Evolutionary conservation across 2,797 vertebrate genomes (phyloP), one percentile per base, ranked within the genome.

Genomic region (Urosaurus nigricauda): DNA sequence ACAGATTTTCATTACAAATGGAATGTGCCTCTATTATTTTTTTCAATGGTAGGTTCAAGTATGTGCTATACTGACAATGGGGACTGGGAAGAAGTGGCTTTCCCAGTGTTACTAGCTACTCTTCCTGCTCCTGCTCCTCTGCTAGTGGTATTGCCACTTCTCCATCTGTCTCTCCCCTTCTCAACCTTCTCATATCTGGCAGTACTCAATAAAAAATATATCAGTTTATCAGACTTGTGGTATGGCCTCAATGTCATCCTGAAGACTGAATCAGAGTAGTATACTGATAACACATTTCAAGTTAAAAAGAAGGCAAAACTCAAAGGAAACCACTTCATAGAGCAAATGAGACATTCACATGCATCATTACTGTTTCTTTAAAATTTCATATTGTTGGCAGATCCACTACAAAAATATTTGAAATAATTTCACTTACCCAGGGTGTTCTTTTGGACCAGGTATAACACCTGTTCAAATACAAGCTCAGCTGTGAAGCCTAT

Each of bases 331-430:
- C 29, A 24, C 12, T 35, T 16, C 70, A 47, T 21, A 79, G 84
- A 60, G 56, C 60, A 37, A 17, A 29, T 71, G 84, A n/a, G 0
- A 1, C 78, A 53, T 56, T 74, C 43, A 29, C 29, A 26, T 68
- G 63, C 5, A 35, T 73, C 11, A 26, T 70, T 2, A 37, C 40
- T 8, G 26, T 74, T 17, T 47, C 29, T 83, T 70, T 47, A 83
- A 83, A n/a, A 35, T 53, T 77, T 35, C 29, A n/a, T n/a, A 83
- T 60, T 26, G 47, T 21, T 0, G 14, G 6, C 0, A 40, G 9
- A 24, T 4, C 13, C 56, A 56, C 11, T 58, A 1, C 0, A 0
- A 7, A 26, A 51, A 0, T 0, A 56, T 5, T 51, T 65, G 37
- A 86, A 68, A 68, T 68, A 29, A 56, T 77, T 43, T 29, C 13